A percentile compares a stretch with the other conserved stretches of the same genome.
Conservation (phyloP, 2,113 vertebrate species). For the Pimephales promelas region DNA sequence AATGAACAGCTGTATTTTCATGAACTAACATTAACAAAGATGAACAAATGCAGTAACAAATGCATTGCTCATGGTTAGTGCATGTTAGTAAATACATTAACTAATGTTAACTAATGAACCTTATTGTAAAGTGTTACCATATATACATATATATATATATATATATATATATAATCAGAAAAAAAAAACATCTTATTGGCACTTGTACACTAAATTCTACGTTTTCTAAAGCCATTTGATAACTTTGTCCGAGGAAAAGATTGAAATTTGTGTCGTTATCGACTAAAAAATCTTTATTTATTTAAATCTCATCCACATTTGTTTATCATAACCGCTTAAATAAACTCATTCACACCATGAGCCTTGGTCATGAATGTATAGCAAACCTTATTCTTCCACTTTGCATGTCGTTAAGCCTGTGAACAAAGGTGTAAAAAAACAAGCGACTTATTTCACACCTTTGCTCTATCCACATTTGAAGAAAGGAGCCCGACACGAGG, state of each 20-base stretch:
- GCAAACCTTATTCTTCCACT: background rate
- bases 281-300: background rate
- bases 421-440: constrained; percentile 9
- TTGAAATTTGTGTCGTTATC: background rate
- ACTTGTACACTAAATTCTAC: background rate
- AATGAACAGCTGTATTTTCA: no score
- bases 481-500: constrained; percentile 43
- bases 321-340: background rate
- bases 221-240: background rate
- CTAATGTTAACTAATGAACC: no score
- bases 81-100: no score
- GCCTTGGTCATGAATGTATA: background rate
- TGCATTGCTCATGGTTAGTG: no score
- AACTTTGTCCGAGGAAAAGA: background rate
- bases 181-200: background rate
- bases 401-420: background rate
- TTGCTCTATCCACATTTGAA: constrained; percentile 39
- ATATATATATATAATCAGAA: no score
- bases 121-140: no score
- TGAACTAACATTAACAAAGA: no score
- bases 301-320: background rate
- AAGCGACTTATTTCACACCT: constrained; percentile 33
- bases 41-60: no score
- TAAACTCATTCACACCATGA: background rate
- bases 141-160: no score